Percentiles rank a stretch among this genome's conserved stretches.
Conservation (phyloP, 2,888 invertebrate genomes). For the Myopa testacea region DNA sequence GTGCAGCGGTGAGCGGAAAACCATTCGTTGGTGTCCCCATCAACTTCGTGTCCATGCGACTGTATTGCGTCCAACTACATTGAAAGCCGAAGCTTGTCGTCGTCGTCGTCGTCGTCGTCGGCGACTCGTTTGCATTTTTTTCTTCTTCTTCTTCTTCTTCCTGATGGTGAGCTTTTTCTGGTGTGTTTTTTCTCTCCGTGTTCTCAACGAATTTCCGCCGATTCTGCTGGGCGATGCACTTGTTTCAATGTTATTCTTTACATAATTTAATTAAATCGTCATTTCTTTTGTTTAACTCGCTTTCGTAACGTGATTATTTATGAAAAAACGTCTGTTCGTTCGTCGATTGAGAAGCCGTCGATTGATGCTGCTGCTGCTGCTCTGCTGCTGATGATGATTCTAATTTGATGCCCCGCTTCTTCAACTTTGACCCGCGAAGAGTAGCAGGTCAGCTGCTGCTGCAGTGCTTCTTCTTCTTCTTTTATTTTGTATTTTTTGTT, state of each 20-base stretch:
- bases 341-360: neutral
- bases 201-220: neutral
- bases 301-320: neutral
- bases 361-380: conserved; percentile 21
- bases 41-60: no score
- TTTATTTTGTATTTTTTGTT: no score
- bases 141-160: no score
- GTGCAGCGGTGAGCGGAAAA: conserved; percentile 12
- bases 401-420: conserved; percentile 21
- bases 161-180: neutral
- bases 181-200: neutral
- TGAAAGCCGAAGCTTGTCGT: no score
- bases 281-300: neutral
- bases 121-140: no score
- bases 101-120: no score
- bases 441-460: neutral
- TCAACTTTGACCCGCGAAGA: neutral
- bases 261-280: conserved; percentile 28
- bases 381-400: neutral
- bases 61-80: no score
- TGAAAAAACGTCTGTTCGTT: neutral
- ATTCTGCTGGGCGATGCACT: neutral
- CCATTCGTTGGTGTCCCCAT: neutral
- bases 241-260: conserved; percentile 20
- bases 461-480: no score